Percentiles rank a stretch among this genome's conserved stretches.
Conservation (phyloP, 2,888 invertebrate genomes). For the Seira sanloemensis region DNA sequence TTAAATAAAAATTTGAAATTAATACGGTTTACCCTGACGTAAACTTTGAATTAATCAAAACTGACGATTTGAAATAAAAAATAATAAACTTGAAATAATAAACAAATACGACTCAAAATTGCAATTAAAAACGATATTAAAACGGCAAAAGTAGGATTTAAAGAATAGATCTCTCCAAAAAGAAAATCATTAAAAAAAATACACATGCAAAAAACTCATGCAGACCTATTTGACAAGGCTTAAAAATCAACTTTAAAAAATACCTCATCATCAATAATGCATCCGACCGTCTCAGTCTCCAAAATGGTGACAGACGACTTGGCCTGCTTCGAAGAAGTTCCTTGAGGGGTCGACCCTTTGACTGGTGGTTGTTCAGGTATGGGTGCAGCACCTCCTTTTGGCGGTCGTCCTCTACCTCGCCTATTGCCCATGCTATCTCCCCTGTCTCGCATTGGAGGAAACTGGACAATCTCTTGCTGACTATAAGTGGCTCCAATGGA, state of each 20-base stretch:
- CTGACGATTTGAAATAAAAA: background rate
- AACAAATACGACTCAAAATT: too few species aligned
- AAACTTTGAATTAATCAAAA: too few species aligned
- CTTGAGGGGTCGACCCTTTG: conserved; percentile 9
- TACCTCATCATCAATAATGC: conserved; percentile 72
- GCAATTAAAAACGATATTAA: too few species aligned
- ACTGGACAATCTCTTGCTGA: conserved; percentile 66
- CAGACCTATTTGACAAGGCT: too few species aligned
- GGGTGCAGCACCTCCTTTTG: conserved; percentile 59
- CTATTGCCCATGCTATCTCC: conserved; percentile 1
- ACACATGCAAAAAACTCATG: conserved; percentile 19
- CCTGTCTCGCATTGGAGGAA: conserved; percentile 51
- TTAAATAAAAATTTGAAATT: background rate
- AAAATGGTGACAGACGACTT: conserved; percentile 72
- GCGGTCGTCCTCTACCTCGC: conserved; percentile 43
- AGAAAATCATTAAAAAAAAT: background rate
- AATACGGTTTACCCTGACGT: too few species aligned
- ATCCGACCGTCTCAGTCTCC: conserved; percentile 76
- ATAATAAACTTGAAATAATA: conserved; percentile 6
- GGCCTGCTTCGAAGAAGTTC: conserved; percentile 19
- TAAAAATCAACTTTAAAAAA: background rate
- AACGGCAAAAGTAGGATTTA: conserved; percentile 21
- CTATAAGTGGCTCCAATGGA: conserved; percentile 55
- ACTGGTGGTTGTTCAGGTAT: conserved; percentile 51
- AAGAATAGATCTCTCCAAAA: background rate